Evolutionary conservation across 2,888 invertebrate genomes (phyloP), one percentile per base, ranked within the genome.

Genomic region (Yponomeuta plumbellus): DNA sequence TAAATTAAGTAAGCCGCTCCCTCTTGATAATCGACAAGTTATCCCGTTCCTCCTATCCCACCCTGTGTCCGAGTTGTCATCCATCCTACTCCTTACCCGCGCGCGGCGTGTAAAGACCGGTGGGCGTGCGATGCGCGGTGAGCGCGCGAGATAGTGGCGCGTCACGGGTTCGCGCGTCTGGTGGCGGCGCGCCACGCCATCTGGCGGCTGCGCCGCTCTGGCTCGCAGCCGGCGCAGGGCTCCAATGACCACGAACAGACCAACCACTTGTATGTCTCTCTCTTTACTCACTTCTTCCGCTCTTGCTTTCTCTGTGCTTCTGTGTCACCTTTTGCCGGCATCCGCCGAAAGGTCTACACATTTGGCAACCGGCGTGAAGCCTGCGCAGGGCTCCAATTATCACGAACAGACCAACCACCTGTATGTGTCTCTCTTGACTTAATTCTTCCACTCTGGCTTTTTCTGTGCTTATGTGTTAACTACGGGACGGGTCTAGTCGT

Each of bases 151-250:
- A 90, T 79, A 76, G 93, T 94, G 94, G 94, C 94, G 92, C 93
- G 93, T 76, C 93, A 94, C 93, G 93, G 93, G 76, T 92, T 94
- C 86, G 94, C 93, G 85, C 93, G 94, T 87, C 93, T 94, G 83
- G 94, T 94, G 92, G 94, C 94, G 86, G 94, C 94, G 76, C 93
- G 94, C 87, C 93, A 93, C 92, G 94, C 94, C 92, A 92, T 94
- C 92, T 94, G 94, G 94, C 92, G 94, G 80, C 92, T 94, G 83
- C 91, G 94, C 79, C 89, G 91, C 77, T 91, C 91, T 76, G 91
- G 88, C 80, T 91, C 91, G 74, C 91, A 90, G 82, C 92, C 90
- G 71, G 80, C 88, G 66, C 88, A 89, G 71, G 88, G 85, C 82
- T 83, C 82, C 85, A 89, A 86, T 86, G 91, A 91, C 80, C 84